Evolutionary conservation across 2,797 vertebrate genomes (phyloP).

Genomic region (Alosa sapidissima): DNA sequence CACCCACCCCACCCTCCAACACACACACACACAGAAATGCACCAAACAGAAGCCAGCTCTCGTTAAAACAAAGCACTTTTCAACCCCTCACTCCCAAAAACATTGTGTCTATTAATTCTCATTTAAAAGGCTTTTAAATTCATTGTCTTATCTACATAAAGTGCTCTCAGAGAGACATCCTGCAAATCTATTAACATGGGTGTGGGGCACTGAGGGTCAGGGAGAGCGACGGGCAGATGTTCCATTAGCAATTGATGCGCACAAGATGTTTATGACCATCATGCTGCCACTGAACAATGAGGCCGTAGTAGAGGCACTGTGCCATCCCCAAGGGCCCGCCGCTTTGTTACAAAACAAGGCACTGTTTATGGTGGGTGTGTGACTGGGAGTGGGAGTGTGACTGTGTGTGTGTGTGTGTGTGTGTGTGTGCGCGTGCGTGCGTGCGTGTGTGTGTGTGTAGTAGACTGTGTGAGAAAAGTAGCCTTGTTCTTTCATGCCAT

Average conservation of each 20-base stretch:
- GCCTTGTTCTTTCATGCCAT: conserved; percentile 27
- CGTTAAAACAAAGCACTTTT: background rate
- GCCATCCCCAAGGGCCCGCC: background rate
- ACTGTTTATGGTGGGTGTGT: background rate
- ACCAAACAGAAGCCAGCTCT: background rate
- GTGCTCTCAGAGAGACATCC: background rate
- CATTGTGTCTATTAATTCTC: background rate
- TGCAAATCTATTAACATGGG: background rate
- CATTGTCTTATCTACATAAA: background rate
- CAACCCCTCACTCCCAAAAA: background rate
- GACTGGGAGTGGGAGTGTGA: background rate
- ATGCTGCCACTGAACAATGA: background rate
- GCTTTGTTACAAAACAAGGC: conserved; percentile 11
- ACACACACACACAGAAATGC: conserved; percentile 12
- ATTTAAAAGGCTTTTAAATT: background rate
- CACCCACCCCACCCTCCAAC: background rate
- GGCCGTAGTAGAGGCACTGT: background rate
- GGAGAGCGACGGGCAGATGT: background rate
- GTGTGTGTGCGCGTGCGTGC: background rate
- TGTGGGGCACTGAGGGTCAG: background rate
- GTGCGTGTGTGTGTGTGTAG: background rate
- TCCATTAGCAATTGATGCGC: background rate
- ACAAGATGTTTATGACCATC: conserved; percentile 4
- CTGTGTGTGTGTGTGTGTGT: background rate
- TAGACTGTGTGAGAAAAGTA: conserved; percentile 3